Base-by-base conservation (phyloP, 64 coral and sea anemone species). In the Platygyra sinensis region DNA sequence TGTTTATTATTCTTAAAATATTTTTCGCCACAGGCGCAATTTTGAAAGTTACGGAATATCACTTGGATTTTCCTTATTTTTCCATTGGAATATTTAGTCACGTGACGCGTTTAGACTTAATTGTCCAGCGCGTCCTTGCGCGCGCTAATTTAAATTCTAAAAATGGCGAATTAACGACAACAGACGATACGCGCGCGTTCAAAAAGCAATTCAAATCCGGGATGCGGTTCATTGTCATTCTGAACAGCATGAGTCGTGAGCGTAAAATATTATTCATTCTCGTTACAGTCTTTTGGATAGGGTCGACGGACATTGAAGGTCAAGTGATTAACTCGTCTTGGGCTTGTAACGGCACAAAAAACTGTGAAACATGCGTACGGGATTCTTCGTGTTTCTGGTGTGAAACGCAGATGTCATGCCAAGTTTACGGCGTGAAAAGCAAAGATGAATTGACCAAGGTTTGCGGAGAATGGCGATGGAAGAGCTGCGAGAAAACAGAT, bases 301-400 rank as follows among this genome's bases (percentile, higher is more conserved):
- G 62, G 30, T 20, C 62, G 13, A 50, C 8, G 42, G 13, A 51
- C 2, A 10, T 52, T 25, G 25, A 49, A 4, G 25, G 62, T 52
- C 62, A 85, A 72, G 20, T 3, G 1, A 10, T 38, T 18, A 85
- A 85, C 28, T 36, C 81, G 1, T n/a, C 61, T 13, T 67, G 67
- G 39, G 22, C 46, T 29, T 85, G 81, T 18, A 71, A 33, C 12
- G 30, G 22, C 25, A n/a, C 80, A 33, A 32, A 84, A 55, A 60
- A 76, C 55, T 91, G 89, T 14, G 19, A 91, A 76, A 76, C 1
- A 30, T 91, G 89, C 55, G 60, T 76, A 3, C 71, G 17, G 24
- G 80, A 91, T 75, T 59, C 27, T 8, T 54, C 30, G 3, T 91
- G 89, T 2, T 83, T 91, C 39, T 91, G 89, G 89, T 91, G 89